Conservation (phyloP, 2,797 vertebrate genomes). For the Coregonus sp. region DNA sequence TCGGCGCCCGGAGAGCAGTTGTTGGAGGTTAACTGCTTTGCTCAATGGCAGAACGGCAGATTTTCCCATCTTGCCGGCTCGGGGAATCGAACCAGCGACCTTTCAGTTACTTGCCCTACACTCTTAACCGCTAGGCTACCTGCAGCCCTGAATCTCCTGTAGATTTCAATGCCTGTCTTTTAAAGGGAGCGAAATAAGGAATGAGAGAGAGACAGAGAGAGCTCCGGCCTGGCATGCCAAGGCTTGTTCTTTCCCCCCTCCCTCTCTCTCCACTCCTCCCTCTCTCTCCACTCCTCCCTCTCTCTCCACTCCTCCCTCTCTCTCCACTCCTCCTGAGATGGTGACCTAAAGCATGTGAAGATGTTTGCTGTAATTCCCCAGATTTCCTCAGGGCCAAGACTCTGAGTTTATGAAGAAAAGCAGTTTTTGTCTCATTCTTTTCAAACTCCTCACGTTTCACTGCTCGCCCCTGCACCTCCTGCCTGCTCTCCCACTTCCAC, state of each 20-base stretch:
- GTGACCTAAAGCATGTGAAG: conserved; percentile 28
- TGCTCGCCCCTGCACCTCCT: not conserved
- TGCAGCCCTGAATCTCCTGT: not conserved
- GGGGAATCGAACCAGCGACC: no score
- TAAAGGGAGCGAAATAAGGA: not conserved
- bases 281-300: not conserved
- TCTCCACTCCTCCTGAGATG: conserved; percentile 21
- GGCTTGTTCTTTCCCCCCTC: conserved; percentile 17
- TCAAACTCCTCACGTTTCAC: not conserved
- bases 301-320: conserved; percentile 1
- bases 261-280: not conserved
- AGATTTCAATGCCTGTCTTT: not conserved
- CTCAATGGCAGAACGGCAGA: no score
- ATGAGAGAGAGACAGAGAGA: not conserved
- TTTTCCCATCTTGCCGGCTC: no score
- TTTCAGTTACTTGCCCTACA: no score
- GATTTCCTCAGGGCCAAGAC: conserved; percentile 25
- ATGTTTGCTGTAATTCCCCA: conserved; percentile 25
- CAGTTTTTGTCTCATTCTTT: not conserved
- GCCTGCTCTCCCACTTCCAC: not conserved
- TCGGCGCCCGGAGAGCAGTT: not conserved
- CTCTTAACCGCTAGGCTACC: no score
- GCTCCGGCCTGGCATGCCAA: conserved; percentile 13
- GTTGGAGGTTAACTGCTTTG: no score
- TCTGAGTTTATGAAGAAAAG: conserved; percentile 19